Percentiles rank a stretch among this genome's conserved stretches.
These are phyloP conservation scores for Antennarius maculatus DNA, from an alignment of 2,797 vertebrate genomes.

Conservation along the genomic window DNA sequence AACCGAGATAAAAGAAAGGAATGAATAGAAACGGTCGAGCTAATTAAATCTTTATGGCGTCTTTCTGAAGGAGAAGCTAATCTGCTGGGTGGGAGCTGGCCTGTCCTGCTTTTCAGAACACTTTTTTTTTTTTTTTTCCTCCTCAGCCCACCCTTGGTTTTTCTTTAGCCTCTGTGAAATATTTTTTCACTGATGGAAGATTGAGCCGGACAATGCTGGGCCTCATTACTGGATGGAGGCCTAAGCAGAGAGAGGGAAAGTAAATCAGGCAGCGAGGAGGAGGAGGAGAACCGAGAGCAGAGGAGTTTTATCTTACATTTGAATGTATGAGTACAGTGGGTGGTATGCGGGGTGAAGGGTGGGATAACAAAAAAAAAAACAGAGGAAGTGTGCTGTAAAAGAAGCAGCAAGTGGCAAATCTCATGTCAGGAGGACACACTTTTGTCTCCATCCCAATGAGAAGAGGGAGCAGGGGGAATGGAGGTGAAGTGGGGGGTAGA, in stretches of 20 bases:
- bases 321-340: slow-evolving; percentile 66
- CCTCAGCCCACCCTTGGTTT: slow-evolving; percentile 62
- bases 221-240: slow-evolving; percentile 67
- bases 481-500: slow-evolving; percentile 21
- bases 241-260: slow-evolving; percentile 28
- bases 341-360: slow-evolving; percentile 25
- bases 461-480: slow-evolving; percentile 14
- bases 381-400: slow-evolving; percentile 65
- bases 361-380: slow-evolving; percentile 49
- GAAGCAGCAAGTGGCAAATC: slow-evolving; percentile 53
- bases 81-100: slow-evolving; percentile 66
- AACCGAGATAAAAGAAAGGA: slow-evolving; percentile 73
- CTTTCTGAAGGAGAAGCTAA: slow-evolving; percentile 68
- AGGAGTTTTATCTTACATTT: slow-evolving; percentile 63
- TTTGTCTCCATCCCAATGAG: slow-evolving; percentile 54
- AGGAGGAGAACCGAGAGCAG: slow-evolving; percentile 59
- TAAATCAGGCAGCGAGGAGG: slow-evolving; percentile 60
- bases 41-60: slow-evolving; percentile 82
- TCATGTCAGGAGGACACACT: slow-evolving; percentile 52
- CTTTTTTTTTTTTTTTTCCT: slow-evolving; percentile 35
- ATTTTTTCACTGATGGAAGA: slow-evolving; percentile 58
- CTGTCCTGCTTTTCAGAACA: slow-evolving; percentile 58
- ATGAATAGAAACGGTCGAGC: slow-evolving; percentile 63
- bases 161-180: slow-evolving; percentile 46
- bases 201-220: slow-evolving; percentile 65